These are phyloP conservation scores for Drosophila gaucha DNA, from an alignment of 2,888 invertebrate species.

Conservation along the genomic window DNA sequence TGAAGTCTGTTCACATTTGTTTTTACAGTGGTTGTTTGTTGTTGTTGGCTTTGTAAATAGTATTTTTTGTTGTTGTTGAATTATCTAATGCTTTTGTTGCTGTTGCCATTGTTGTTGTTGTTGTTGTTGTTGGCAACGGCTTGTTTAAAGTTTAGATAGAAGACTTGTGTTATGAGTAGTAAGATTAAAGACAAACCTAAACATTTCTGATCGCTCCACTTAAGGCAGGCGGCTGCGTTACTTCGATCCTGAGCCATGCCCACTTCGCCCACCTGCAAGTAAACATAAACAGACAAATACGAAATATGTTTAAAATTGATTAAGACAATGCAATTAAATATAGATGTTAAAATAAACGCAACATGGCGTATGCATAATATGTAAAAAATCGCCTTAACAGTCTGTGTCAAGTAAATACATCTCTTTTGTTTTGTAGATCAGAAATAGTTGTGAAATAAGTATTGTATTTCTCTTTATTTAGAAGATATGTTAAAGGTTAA, in stretches of 20 bases:
- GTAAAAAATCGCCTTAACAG: background rate
- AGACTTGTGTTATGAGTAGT: constrained; percentile 72
- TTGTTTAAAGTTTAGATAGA: constrained; percentile 72
- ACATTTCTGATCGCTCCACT: constrained; percentile 84
- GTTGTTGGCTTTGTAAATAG: constrained; percentile 40
- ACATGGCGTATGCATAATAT: constrained; percentile 12
- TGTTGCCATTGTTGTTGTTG: constrained; percentile 62
- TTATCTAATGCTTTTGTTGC: constrained; percentile 79
- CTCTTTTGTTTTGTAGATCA: background rate
- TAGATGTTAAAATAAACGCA: background rate
- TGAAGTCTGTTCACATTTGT: constrained; percentile 42
- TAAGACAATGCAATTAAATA: background rate
- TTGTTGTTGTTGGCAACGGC: constrained; percentile 71
- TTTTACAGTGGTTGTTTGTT: constrained; percentile 47
- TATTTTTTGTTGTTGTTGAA: constrained; percentile 53
- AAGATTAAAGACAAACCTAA: constrained; percentile 85
- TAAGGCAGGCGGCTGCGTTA: constrained; percentile 83
- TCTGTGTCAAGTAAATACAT: background rate
- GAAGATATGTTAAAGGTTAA: no score
- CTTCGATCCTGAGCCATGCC: constrained; percentile 82
- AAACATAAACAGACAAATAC: background rate
- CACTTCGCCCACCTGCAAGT: constrained; percentile 83
- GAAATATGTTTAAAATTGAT: background rate
- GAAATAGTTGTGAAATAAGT: no score
- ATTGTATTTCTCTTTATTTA: no score